phyloP scores from a whole-genome alignment of 2,888 invertebrate genomes.

The Lissonota sp. region DNA sequence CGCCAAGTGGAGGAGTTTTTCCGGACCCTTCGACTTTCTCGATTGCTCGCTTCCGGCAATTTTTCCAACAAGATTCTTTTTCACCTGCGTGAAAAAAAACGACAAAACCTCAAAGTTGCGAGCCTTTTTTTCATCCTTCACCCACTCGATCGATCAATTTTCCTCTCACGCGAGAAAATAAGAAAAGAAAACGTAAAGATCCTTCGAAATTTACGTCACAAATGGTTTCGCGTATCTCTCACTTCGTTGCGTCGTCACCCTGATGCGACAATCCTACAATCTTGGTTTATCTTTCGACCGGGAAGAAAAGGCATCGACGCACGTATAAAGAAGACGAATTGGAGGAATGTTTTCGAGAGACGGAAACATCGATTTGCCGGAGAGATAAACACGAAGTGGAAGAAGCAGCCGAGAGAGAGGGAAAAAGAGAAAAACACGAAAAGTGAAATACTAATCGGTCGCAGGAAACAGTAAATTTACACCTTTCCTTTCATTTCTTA shows the following conservation, averaged over 20 bases:
- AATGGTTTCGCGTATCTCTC: slow-evolving; percentile 70
- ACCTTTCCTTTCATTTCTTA: slow-evolving; percentile 24
- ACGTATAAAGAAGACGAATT: slow-evolving; percentile 14
- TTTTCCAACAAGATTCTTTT: background rate
- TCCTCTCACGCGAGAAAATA: slow-evolving; percentile 48
- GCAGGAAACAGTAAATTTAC: slow-evolving; percentile 38
- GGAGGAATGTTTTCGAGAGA: slow-evolving; percentile 18
- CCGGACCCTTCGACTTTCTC: slow-evolving; percentile 53
- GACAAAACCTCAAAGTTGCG: slow-evolving; percentile 20
- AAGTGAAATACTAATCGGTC: slow-evolving; percentile 53
- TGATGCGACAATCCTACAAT: slow-evolving; percentile 70
- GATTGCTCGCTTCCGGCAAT: slow-evolving; percentile 54
- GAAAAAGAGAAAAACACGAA: slow-evolving; percentile 3
- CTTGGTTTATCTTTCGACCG: slow-evolving; percentile 53
- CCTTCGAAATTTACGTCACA: slow-evolving; percentile 61
- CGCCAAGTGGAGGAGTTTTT: slow-evolving; percentile 23
- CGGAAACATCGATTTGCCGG: slow-evolving; percentile 47
- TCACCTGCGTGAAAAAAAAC: background rate
- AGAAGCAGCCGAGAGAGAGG: background rate
- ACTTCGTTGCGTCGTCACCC: slow-evolving; percentile 63
- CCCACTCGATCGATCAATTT: slow-evolving; percentile 51
- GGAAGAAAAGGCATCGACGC: slow-evolving; percentile 24
- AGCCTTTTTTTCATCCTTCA: slow-evolving; percentile 17
- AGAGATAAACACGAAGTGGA: slow-evolving; percentile 21
- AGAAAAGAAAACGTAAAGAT: slow-evolving; percentile 33